Evolutionary conservation across 2,113 vertebrate species (phyloP).

Genomic region (Scytalopus superciliaris): DNA sequence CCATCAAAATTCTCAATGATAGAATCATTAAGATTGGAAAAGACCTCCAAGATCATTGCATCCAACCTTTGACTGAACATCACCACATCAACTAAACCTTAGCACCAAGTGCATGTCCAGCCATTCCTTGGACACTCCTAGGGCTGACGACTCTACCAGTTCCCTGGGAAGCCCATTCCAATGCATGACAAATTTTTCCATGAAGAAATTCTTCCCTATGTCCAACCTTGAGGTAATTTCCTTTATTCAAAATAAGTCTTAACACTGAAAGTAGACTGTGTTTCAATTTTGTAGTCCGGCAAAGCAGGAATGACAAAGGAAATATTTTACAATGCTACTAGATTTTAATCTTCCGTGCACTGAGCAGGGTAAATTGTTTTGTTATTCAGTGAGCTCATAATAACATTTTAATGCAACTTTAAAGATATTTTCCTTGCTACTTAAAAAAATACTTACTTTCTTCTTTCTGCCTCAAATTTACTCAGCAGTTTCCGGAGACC

Average conservation of each 20-base stretch:
- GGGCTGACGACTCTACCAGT: not conserved
- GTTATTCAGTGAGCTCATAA: not conserved
- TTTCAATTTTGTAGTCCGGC: not conserved
- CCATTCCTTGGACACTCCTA: not conserved
- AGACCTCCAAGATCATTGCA: accelerated
- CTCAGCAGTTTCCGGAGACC: slow-evolving; percentile 90
- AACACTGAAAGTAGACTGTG: not conserved
- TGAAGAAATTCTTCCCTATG: not conserved
- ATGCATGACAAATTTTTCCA: not conserved
- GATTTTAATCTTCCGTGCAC: not conserved
- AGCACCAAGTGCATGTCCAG: not conserved
- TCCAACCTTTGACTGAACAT: not conserved
- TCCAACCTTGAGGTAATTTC: not conserved
- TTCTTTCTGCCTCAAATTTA: slow-evolving; percentile 91
- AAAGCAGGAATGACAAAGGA: not conserved
- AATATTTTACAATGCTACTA: not conserved
- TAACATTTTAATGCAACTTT: not conserved
- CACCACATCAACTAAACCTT: not conserved
- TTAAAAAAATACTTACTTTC: slow-evolving; percentile 81
- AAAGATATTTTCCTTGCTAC: not conserved
- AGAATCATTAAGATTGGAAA: not conserved
- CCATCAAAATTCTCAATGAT: not conserved
- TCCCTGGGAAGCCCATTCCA: not conserved
- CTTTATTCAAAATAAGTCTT: not conserved
- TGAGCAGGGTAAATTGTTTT: not conserved